Percentiles rank a stretch among this genome's conserved stretches.
These are phyloP conservation scores for Nebria salina DNA, from an alignment of 2,888 invertebrate genomes.

Conservation along the genomic window DNA sequence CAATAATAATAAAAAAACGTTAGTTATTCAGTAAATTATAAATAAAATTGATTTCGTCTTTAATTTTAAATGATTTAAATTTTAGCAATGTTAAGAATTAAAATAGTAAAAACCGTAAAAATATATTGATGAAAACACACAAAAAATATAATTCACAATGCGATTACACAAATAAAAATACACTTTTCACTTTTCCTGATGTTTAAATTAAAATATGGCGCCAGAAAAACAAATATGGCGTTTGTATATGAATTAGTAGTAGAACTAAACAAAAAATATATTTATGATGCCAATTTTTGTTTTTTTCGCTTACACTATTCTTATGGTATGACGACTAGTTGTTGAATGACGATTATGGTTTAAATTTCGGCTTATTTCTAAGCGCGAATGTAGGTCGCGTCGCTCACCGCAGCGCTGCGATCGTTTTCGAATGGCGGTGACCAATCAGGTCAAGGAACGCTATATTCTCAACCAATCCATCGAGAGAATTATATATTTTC, in stretches of 20 bases:
- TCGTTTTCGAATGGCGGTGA: conserved; percentile 55
- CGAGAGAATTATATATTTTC: conserved; percentile 3
- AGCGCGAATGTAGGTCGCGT: conserved; percentile 61
- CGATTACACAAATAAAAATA: neutral
- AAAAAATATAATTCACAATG: neutral
- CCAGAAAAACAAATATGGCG: neutral
- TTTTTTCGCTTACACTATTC: conserved; percentile 57
- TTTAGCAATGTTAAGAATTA: no score
- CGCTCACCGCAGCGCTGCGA: conserved; percentile 53
- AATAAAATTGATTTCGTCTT: no score
- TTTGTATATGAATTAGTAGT: neutral
- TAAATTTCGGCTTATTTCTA: conserved; percentile 64
- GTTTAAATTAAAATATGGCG: neutral
- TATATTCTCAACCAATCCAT: conserved; percentile 36
- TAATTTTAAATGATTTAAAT: no score
- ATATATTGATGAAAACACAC: neutral
- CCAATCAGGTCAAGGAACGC: conserved; percentile 61
- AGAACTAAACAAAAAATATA: neutral
- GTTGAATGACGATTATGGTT: conserved; percentile 62
- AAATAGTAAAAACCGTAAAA: neutral
- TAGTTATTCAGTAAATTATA: no score
- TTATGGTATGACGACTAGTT: conserved; percentile 57
- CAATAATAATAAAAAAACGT: neutral
- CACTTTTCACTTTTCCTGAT: neutral
- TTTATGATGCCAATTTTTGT: neutral